Evolutionary conservation across 2,888 invertebrate genomes (phyloP), one percentile per base, ranked within the genome.

Genomic region (Eupeodes latifasciatus): DNA sequence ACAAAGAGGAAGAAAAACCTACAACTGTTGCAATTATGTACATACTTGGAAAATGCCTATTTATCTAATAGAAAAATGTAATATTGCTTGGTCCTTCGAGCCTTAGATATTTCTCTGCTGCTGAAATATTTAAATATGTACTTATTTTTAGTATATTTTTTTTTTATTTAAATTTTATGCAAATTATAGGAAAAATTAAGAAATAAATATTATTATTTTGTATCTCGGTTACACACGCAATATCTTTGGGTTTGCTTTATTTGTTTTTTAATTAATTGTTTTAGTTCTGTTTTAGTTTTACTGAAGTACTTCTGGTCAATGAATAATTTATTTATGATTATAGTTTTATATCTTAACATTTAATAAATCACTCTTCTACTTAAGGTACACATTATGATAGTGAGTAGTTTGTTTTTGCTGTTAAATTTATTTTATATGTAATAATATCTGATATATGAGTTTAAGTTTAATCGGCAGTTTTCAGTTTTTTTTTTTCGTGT

Each of bases 391-490:
- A 84, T 84, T 78, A 88, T 84, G 81, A 78, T 81, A 81, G 81
- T 85, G 81, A 78, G 69, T 81, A 14, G 47, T 74, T 57, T 72
- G 47, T 67, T 79, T 59, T 66, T 66, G 44, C 61, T 75, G 53
- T 78, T 79, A 53, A 40, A 64, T 71, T 72, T 64, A 59, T 77
- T 71, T 82, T 67, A 59, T 81, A 75, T 66, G 67, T 84, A 59
- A 69, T 84, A 40, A 55, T 74, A 72, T 85, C 59, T 82, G 82
- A 83, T 74, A 76, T 87, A 77, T 72, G 67, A 66, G 78, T 88
- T 87, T 87, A 87, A 87, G 84, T 88, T 88, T 81, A 81, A 81
- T 82, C 89, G 89, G 89, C 89, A 89, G 89, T 89, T 89, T 85
- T 61, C 76, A 59, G 75, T 36, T 55, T 85, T 85, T 85, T 19